These are phyloP conservation scores for Drosophila pallidifrons DNA, from an alignment of 1,140 invertebrate genomes.

Conservation along the genomic window DNA sequence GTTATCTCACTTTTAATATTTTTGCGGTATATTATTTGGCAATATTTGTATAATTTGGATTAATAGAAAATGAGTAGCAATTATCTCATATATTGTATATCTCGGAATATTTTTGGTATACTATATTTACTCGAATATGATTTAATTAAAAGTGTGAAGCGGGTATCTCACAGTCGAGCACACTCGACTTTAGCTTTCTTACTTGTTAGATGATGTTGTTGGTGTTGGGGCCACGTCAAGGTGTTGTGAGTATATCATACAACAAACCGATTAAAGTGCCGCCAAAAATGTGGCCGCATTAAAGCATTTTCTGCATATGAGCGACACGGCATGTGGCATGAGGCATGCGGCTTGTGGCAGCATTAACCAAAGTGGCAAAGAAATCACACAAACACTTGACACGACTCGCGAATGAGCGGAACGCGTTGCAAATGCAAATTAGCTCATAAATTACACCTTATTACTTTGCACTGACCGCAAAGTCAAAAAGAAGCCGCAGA, in stretches of 20 bases:
- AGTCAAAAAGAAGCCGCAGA: not conserved
- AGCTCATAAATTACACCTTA: slow-evolving; percentile 30
- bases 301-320: slow-evolving; percentile 1
- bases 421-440: slow-evolving; percentile 35
- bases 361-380: not conserved
- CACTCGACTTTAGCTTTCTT: too few species aligned
- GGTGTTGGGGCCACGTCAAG: slow-evolving; percentile 7
- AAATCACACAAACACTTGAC: not conserved
- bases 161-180: too few species aligned
- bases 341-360: not conserved
- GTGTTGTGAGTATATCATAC: slow-evolving; percentile 9
- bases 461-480: not conserved
- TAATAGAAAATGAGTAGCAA: too few species aligned
- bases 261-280: slow-evolving; percentile 12
- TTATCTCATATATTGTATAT: too few species aligned
- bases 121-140: too few species aligned
- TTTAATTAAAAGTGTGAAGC: too few species aligned
- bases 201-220: too few species aligned
- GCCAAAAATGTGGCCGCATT: slow-evolving; percentile 12
- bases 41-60: too few species aligned
- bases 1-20: too few species aligned
- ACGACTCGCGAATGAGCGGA: slow-evolving; percentile 6
- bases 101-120: too few species aligned
- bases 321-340: not conserved
- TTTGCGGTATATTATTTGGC: too few species aligned